Evolutionary conservation across 2,797 vertebrate species (phyloP), one percentile per base, ranked within the genome.

Genomic region (Nyctibius grandis): DNA sequence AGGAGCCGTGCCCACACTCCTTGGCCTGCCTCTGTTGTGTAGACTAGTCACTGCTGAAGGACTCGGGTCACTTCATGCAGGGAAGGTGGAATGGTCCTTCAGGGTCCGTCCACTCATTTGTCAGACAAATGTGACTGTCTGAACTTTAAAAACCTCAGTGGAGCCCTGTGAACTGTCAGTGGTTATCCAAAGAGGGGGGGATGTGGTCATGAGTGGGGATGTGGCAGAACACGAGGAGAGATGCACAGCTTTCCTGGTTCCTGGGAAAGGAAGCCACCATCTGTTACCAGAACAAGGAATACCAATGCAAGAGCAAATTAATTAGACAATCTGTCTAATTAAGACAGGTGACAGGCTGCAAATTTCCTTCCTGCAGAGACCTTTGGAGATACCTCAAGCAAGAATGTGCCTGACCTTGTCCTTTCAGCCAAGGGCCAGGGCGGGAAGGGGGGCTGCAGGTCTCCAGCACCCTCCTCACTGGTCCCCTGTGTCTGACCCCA

Each of bases 241-340:
- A 74, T 21, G 21, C 81, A 91, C 68, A 91, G 84, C 42, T 91
- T 94, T 94, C 38, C 72, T 48, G 29, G 72, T 56, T 89, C 60
- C 76, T 34, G 42, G 50, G 91, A 78, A 81, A 91, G 79, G 61
- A 94, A 94, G 34, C 13, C 65, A 81, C 91, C 93, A 88, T 94
- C 95, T 93, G 83, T 40, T 75, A 81, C 17, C 63, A 88, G 65
- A 75, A 83, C 47, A 47, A 88, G 40, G 54, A 93, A 75, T 57
- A 64, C 12, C 28, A 4, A 34, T 45, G 72, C 75, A 97, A 92
- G 51, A 89, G 11, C 26, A 56, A 82, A 77, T 83, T 92, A 64
- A 74, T 85, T 88, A 80, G 54, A 79, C 36, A 75, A 72, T 73
- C 5, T 80, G 4, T 68, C 47, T 91, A 89, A 89, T 73, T 80